Base-by-base conservation (phyloP, 2,113 vertebrate species). In the Leucosticte australis region DNA sequence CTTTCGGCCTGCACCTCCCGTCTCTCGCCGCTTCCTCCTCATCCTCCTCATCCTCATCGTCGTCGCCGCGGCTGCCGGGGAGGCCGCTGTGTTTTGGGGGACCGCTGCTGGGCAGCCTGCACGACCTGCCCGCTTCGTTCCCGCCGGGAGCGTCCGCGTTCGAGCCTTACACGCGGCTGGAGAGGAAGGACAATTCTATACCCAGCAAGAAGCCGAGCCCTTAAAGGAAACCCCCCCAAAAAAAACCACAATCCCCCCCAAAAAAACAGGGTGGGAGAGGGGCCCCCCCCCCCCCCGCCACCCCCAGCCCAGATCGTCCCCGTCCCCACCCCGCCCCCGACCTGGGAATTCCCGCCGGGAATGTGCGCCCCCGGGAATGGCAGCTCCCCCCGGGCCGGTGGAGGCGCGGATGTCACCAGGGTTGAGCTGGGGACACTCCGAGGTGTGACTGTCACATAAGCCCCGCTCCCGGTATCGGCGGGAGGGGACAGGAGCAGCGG, bases 111-210 rank as follows among this genome's bases (percentile, higher is more conserved):
- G 98, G 98, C 9, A 87, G 97, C 28, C 94, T 98, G 18, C 98
- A 98, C 16, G 99, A 99, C 90, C 97, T 98, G 68, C 98, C 98
- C 0, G 92, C 97, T 1, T 26, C 96, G 9, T 99, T 98, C 17
- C 98, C 98, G 92, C 98, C 99, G 60, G 98, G 98, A 10, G 97
- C 97, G 7, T 99, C 99, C 0, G 99, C 99, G 3, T 99, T 99
- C 14, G 99, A 99, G 97, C 99, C 99, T 84, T 99, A 99, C 97
- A 98, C 97, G 68, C 97, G 98, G 86, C 98, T 98, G 95, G 98
- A 98, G 74, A 97, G 97, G 97, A 98, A 98, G 92, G 98, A 97
- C 71, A 90, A 33, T n/a, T 97, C 98, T 56, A 16, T 71, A 3
- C 55, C 98, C 39, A 90, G 96, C 92, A 98, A 98, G 97, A 98